Evolutionary conservation across 2,113 vertebrate genomes (phyloP).

Genomic region (Larimichthys crocea): DNA sequence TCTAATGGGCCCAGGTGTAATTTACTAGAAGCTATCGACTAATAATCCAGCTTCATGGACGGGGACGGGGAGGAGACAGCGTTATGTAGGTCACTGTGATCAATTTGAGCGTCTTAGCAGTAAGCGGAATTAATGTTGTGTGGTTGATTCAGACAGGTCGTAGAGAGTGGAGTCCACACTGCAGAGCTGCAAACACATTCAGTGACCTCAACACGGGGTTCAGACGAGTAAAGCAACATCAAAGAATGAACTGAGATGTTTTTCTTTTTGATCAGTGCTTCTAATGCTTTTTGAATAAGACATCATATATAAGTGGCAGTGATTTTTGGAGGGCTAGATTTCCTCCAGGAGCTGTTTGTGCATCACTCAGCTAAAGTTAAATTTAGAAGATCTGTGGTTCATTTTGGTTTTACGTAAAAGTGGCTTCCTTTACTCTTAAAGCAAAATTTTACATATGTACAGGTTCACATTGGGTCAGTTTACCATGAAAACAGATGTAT

Average conservation of each 20-base stretch:
- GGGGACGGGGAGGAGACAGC: conserved; percentile 18
- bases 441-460: not conserved
- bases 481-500: not conserved
- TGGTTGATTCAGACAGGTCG: conserved; percentile 32
- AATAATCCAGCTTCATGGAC: conserved; percentile 43
- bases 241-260: not conserved
- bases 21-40: conserved; percentile 56
- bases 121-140: conserved; percentile 65
- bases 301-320: not conserved
- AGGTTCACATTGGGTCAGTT: not conserved
- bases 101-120: conserved; percentile 59
- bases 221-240: not conserved
- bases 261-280: not conserved
- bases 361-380: not conserved
- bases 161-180: not conserved
- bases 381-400: not conserved
- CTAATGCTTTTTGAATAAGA: conserved; percentile 8
- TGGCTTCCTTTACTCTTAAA: not conserved
- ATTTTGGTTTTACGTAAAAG: not conserved
- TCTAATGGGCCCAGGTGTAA: conserved; percentile 46
- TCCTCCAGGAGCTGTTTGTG: not conserved
- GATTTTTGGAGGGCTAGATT: not conserved
- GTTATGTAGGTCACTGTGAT: conserved; percentile 67
- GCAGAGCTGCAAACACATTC: conserved; percentile 5
- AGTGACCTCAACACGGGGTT: conserved; percentile 16